Evolutionary conservation across 1,140 invertebrate genomes (phyloP).

Genomic region (Formica exsecta): DNA sequence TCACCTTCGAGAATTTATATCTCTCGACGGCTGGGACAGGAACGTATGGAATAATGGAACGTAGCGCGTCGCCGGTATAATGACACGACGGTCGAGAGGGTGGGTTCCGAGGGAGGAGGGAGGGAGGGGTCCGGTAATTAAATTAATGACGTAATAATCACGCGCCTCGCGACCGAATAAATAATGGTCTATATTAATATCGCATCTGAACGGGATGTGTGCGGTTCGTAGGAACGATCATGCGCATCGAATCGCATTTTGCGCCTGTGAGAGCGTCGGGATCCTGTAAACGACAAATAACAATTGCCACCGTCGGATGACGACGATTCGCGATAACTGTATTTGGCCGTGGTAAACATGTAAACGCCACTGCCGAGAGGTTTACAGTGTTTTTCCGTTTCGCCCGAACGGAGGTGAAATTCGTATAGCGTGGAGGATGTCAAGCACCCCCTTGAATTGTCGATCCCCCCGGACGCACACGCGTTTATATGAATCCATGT

Average conservation of each 20-base stretch:
- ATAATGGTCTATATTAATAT: constrained; percentile 79
- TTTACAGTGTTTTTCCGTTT: constrained; percentile 48
- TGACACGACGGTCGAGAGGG: constrained; percentile 23
- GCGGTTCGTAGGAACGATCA: constrained; percentile 43
- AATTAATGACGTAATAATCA: constrained; percentile 78
- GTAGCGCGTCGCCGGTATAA: constrained; percentile 13
- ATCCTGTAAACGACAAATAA: constrained; percentile 75
- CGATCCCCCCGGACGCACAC: not conserved
- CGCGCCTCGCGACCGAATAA: constrained; percentile 67
- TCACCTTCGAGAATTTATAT: constrained; percentile 65
- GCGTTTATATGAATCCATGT: constrained; percentile 25
- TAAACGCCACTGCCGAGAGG: constrained; percentile 34
- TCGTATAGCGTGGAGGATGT: not conserved
- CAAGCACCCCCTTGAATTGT: not conserved
- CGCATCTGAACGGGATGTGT: constrained; percentile 65
- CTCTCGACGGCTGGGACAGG: constrained; percentile 15
- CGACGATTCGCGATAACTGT: constrained; percentile 74
- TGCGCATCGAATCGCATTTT: constrained; percentile 65
- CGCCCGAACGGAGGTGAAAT: not conserved
- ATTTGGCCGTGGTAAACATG: constrained; percentile 67
- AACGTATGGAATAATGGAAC: constrained; percentile 56
- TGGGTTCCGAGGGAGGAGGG: not conserved
- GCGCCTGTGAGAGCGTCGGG: not conserved
- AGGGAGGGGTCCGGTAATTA: constrained; percentile 66
- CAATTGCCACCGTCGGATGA: constrained; percentile 53